These are phyloP conservation scores for Enteromius radiatus DNA, from an alignment of 2,797 vertebrate genomes.

Conservation along the genomic window DNA sequence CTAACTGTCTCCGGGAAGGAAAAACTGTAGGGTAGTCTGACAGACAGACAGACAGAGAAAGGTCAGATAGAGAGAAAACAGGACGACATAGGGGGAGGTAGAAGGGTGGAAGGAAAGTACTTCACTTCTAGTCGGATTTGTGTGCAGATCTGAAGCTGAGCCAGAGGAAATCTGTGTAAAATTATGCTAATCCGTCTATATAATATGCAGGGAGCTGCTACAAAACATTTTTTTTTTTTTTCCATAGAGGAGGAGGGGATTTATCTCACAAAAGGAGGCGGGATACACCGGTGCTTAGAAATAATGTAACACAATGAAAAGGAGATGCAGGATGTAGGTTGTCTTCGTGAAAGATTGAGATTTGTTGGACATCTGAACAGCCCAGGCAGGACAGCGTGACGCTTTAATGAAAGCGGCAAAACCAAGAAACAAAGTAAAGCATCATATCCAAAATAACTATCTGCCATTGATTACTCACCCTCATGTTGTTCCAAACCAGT, in stretches of 20 bases:
- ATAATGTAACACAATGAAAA: constrained; percentile 33
- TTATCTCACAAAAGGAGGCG: constrained; percentile 57
- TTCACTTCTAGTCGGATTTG: constrained; percentile 66
- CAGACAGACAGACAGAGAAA: constrained; percentile 35
- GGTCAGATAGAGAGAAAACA: constrained; percentile 18
- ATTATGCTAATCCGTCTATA: constrained; percentile 74
- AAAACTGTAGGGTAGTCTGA: background rate
- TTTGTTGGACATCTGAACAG: constrained; percentile 27
- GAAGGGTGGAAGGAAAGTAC: constrained; percentile 29
- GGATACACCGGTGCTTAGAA: constrained; percentile 40
- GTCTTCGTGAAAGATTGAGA: constrained; percentile 33
- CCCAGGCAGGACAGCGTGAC: background rate
- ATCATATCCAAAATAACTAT: too few relatives aligned
- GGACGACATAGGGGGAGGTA: constrained; percentile 13
- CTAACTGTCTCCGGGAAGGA: background rate
- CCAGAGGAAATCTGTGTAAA: constrained; percentile 72
- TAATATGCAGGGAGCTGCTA: constrained; percentile 66
- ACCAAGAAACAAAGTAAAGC: background rate
- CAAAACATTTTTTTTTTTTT: constrained; percentile 57
- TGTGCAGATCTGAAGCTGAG: constrained; percentile 72
- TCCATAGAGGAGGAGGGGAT: constrained; percentile 29
- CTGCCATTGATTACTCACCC: too few relatives aligned
- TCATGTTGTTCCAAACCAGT: too few relatives aligned
- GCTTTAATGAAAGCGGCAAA: background rate
- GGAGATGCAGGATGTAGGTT: constrained; percentile 21